Base-by-base conservation (phyloP, 2,113 vertebrate genomes). In the Candoia aspera region DNA sequence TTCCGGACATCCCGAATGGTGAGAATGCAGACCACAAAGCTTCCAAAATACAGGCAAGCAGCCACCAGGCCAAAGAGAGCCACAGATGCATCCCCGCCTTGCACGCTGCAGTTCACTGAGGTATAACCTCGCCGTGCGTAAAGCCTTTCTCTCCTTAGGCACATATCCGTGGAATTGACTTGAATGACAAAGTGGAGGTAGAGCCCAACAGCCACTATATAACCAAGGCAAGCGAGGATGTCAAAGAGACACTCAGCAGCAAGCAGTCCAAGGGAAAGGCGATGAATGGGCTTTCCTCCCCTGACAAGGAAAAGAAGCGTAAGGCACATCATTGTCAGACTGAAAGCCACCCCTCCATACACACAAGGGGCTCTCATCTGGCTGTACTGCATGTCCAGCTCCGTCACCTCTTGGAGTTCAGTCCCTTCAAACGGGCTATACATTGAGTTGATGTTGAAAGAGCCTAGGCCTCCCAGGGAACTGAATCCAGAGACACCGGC, bases 361-460 rank as follows among this genome's bases (percentile, higher is more conserved):
- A 98, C 93, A 0, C 97, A 97, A 0, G 99, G 99, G 6, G 98
- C 98, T 96, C 98, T 97, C 98, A 99, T 97, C 97, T 99, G 98
- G 87, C 97, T 98, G 95, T 97, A 98, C 95, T 98, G 97, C 98
- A 98, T 98, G 96, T 99, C 99, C 87, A 98, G 97, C 0, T 99
- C 97, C 11, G 98, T 96, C 1, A 97, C 97, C 95, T 98, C 91
- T 97, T 90, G 97, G 83, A 99, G 96, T 96, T 99, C 98, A 0
- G 97, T 97, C 91, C 99, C 99, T 96, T 99, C 96, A n/a, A 99
- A 97, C 84, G 98, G 98, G 79, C 97, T 97, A 53, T 98, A 97
- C 29, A 95, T 93, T 0, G 90, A 97, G 92, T 98, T 97, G 93
- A 98, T 96, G 97, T 92, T 89, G 42, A 98, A 98, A 93, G 97